Evolutionary conservation across 2,113 vertebrate species (phyloP).

Genomic region (Ictalurus punctatus): DNA sequence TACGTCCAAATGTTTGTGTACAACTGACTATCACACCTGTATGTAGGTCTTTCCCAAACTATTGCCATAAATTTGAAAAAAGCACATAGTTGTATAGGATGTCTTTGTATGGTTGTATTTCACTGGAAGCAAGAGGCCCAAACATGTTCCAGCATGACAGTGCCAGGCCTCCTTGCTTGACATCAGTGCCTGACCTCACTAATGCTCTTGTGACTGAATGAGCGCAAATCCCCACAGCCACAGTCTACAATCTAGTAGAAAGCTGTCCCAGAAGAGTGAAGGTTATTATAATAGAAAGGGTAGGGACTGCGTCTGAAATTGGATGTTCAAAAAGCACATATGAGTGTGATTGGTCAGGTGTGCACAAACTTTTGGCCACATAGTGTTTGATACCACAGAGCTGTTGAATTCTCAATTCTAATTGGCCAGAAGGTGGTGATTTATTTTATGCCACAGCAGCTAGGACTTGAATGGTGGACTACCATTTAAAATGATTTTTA

Average conservation of each 20-base stretch:
- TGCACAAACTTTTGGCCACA: not conserved
- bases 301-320: not conserved
- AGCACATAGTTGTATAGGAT: not conserved
- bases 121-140: not conserved
- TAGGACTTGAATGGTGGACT: not conserved
- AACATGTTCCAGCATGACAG: not conserved
- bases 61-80: not conserved
- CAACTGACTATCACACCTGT: not conserved
- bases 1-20: not conserved
- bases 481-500: not conserved
- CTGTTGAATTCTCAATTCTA: not conserved
- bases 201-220: not conserved
- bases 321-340: not conserved
- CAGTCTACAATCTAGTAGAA: not conserved
- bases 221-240: not conserved
- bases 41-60: not conserved
- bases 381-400: not conserved
- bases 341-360: not conserved
- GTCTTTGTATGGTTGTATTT: not conserved
- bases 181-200: not conserved
- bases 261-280: not conserved
- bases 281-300: not conserved
- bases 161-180: not conserved
- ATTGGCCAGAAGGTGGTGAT: not conserved
- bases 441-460: not conserved